Conservation (phyloP, 2,113 vertebrate genomes). For the Corythaeola cristata region DNA sequence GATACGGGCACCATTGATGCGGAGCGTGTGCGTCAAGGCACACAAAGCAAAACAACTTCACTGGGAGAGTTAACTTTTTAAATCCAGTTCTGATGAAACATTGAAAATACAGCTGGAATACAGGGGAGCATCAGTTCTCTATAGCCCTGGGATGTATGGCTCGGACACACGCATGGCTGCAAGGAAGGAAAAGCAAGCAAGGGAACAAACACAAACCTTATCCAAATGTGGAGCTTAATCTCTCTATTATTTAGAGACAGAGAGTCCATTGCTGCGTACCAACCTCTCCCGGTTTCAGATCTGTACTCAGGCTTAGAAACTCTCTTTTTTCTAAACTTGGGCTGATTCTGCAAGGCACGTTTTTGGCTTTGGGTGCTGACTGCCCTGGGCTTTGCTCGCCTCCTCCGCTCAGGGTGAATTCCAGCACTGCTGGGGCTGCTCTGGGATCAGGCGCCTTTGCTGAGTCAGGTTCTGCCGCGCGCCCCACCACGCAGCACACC, state of each 20-base stretch:
- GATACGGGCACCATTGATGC: not conserved
- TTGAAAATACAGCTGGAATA: not conserved
- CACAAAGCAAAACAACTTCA: not conserved
- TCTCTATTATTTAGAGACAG: not conserved
- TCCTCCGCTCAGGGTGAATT: not conserved
- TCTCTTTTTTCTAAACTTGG: not conserved
- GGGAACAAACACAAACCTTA: not conserved
- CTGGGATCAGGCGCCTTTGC: not conserved
- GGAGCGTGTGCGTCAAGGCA: not conserved
- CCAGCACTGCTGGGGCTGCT: not conserved
- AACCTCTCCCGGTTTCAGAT: not conserved
- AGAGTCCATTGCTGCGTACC: not conserved
- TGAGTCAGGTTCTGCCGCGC: slow-evolving; percentile 47
- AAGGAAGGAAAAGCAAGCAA: not conserved
- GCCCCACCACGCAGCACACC: not conserved
- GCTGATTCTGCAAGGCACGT: not conserved
- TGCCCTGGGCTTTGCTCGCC: not conserved
- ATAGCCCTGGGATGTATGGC: rapidly evolving
- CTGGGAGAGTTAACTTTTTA: not conserved
- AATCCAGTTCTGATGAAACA: not conserved
- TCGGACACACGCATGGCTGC: rapidly evolving
- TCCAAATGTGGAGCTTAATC: not conserved
- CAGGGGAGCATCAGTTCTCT: not conserved
- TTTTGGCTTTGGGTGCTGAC: not conserved
- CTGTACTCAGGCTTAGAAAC: not conserved